phyloP scores from a whole-genome alignment of 2,113 vertebrate genomes.

The Erinaceus europaeus region DNA sequence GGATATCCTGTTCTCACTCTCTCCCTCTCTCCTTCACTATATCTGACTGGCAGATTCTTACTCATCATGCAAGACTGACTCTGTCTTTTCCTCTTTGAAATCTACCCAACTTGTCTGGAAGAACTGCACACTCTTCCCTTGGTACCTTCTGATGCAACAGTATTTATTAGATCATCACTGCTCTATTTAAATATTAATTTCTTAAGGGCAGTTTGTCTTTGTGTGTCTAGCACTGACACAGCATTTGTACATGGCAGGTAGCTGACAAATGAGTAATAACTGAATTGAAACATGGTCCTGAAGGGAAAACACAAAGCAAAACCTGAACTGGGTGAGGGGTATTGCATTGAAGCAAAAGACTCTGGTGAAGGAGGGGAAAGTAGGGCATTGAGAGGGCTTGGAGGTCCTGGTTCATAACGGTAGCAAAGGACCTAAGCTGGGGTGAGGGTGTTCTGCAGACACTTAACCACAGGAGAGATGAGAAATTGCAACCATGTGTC shows the following conservation, averaged over 20 bases:
- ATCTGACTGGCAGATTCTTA: background rate
- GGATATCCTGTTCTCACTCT: background rate
- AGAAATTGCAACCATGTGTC: too few relatives aligned
- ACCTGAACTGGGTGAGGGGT: too few relatives aligned
- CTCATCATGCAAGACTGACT: background rate
- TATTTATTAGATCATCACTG: background rate
- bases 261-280: background rate
- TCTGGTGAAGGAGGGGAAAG: too few relatives aligned
- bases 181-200: background rate
- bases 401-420: too few relatives aligned
- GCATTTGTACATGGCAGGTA: background rate
- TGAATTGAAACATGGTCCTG: fast-evolving
- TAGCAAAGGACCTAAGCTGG: too few relatives aligned
- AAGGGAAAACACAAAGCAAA: too few relatives aligned
- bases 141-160: too few relatives aligned
- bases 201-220: background rate
- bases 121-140: background rate
- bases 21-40: background rate
- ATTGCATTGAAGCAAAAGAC: too few relatives aligned
- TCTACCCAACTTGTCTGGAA: background rate
- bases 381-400: too few relatives aligned
- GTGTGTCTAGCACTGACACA: background rate
- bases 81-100: background rate
- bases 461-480: too few relatives aligned
- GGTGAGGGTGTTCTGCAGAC: too few relatives aligned